phyloP scores from a whole-genome alignment of 2,113 vertebrate species.

The Mastomys natalensis region DNA sequence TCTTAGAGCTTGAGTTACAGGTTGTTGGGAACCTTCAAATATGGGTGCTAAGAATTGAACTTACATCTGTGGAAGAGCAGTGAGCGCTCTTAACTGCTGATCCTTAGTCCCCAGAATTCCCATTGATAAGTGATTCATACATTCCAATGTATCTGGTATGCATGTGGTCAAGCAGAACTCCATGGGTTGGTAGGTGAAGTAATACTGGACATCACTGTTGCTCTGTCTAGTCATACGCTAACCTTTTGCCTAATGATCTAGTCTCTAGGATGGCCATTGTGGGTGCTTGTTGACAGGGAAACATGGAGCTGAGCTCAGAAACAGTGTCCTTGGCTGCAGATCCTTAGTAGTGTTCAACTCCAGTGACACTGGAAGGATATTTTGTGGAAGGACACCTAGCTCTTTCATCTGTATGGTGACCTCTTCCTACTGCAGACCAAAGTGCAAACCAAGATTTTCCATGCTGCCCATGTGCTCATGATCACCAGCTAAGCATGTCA shows the following conservation, averaged over 20 bases:
- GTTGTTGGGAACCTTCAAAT: neutral
- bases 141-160: slow-evolving; percentile 74
- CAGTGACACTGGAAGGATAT: neutral
- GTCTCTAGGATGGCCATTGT: neutral
- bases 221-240: slow-evolving; percentile 76
- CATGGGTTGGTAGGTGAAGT: slow-evolving; percentile 71
- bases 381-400: neutral
- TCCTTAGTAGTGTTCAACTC: neutral
- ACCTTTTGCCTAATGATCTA: slow-evolving; percentile 77
- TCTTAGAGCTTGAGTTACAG: neutral
- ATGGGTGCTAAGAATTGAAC: neutral
- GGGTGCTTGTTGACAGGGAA: neutral
- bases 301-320: neutral
- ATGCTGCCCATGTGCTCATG: neutral
- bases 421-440: neutral
- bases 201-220: slow-evolving; percentile 79
- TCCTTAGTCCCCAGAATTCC: slow-evolving; percentile 40
- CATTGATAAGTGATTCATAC: slow-evolving; percentile 76
- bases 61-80: no score
- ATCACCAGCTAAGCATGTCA: no score
- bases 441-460: neutral
- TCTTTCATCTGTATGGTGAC: neutral
- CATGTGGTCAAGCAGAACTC: neutral
- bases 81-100: no score
- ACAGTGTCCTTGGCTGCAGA: neutral